These are phyloP conservation scores for Spialia ferax DNA, from an alignment of 2,888 invertebrate genomes.

Conservation along the genomic window DNA sequence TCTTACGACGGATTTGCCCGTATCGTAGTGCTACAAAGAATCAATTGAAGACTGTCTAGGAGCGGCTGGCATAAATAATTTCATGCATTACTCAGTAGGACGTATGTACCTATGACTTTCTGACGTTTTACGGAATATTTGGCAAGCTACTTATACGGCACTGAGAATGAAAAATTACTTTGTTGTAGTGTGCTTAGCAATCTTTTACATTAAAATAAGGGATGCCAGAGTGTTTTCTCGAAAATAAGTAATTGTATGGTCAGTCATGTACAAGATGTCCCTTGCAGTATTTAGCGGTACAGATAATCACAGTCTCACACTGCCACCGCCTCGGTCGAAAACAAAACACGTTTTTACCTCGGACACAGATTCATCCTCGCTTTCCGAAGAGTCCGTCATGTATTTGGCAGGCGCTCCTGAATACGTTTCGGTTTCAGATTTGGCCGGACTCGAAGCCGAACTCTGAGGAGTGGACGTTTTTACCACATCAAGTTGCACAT, in stretches of 20 bases:
- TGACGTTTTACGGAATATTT: conserved; percentile 87
- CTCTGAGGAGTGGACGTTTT: conserved; percentile 94
- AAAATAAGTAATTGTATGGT: conserved; percentile 69
- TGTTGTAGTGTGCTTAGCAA: conserved; percentile 69
- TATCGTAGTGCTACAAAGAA: conserved; percentile 71
- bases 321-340: conserved; percentile 85
- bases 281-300: conserved; percentile 88
- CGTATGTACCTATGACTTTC: conserved; percentile 85
- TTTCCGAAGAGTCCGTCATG: conserved; percentile 98
- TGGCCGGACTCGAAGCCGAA: conserved; percentile 93
- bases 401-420: conserved; percentile 94
- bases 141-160: conserved; percentile 82
- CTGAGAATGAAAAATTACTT: conserved; percentile 67
- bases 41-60: conserved; percentile 75
- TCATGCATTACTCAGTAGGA: conserved; percentile 83
- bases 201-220: conserved; percentile 59
- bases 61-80: conserved; percentile 80
- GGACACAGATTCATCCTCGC: conserved; percentile 98
- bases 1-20: conserved; percentile 65
- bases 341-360: conserved; percentile 92
- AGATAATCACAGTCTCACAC: conserved; percentile 85
- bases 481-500: conserved; percentile 90
- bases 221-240: conserved; percentile 61
- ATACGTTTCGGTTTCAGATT: conserved; percentile 95
- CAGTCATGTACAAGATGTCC: conserved; percentile 89